These are phyloP conservation scores for Mastigias papua DNA, from an alignment of 30 jellyfish, hydroid and myxozoan genomes.

Conservation along the genomic window DNA sequence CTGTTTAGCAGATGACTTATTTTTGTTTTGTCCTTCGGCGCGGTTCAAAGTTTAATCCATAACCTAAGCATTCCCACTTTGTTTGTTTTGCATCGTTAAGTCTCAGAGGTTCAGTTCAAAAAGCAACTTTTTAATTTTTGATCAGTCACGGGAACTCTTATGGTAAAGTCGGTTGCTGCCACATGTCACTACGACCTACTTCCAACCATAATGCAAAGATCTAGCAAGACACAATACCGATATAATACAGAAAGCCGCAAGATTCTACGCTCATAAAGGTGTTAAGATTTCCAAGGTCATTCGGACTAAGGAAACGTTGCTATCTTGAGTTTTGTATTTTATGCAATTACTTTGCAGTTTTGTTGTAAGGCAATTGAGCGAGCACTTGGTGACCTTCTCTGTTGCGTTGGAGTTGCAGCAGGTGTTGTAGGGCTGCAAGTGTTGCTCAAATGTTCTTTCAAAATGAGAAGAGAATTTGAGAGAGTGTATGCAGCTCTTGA, in stretches of 20 bases:
- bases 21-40: no score
- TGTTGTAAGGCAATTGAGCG: no score
- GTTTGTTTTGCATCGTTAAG: neutral
- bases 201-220: neutral
- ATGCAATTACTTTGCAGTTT: neutral
- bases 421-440: neutral
- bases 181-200: conserved; percentile 5
- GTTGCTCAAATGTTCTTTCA: neutral
- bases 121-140: neutral
- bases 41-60: no score
- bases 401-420: neutral
- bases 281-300: neutral
- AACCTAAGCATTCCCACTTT: neutral
- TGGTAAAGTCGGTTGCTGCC: neutral
- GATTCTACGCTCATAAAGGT: neutral
- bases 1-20: no score
- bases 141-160: neutral
- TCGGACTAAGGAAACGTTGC: neutral
- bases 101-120: neutral
- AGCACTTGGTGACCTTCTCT: no score
- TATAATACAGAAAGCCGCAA: neutral
- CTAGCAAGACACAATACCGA: neutral
- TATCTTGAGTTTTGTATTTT: neutral
- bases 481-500: neutral
- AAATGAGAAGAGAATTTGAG: neutral